Conservation (phyloP, 2,888 invertebrate species). For the Heliconius ethilla region DNA sequence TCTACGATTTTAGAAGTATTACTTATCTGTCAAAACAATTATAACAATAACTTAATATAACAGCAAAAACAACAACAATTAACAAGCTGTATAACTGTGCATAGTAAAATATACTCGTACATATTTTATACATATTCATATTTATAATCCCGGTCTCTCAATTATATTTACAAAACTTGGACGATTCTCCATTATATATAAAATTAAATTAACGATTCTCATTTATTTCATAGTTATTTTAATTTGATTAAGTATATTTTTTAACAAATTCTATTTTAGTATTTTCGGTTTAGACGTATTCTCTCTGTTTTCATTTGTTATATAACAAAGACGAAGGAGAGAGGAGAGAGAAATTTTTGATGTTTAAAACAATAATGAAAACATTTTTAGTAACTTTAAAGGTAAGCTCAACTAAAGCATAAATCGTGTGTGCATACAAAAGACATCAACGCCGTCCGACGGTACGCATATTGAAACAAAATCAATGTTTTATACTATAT, state of each 20-base stretch:
- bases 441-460: constrained; percentile 73
- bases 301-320: too few relatives aligned
- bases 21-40: background rate
- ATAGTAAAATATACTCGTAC: background rate
- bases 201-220: background rate
- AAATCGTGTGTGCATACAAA: constrained; percentile 55
- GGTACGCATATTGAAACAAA: constrained; percentile 41
- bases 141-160: background rate
- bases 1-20: background rate
- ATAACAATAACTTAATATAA: too few relatives aligned
- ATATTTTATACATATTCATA: background rate
- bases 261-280: background rate
- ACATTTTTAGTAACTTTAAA: background rate
- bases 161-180: background rate
- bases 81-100: background rate
- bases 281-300: background rate
- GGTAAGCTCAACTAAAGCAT: constrained; percentile 1
- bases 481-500: background rate
- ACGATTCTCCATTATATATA: background rate
- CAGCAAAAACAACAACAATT: too few relatives aligned
- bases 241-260: background rate
- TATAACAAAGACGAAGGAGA: background rate
- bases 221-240: background rate
- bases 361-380: background rate
- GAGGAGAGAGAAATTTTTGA: background rate